Conservation (phyloP, 2,797 vertebrate genomes). For the Ptychadena robeensis region DNA sequence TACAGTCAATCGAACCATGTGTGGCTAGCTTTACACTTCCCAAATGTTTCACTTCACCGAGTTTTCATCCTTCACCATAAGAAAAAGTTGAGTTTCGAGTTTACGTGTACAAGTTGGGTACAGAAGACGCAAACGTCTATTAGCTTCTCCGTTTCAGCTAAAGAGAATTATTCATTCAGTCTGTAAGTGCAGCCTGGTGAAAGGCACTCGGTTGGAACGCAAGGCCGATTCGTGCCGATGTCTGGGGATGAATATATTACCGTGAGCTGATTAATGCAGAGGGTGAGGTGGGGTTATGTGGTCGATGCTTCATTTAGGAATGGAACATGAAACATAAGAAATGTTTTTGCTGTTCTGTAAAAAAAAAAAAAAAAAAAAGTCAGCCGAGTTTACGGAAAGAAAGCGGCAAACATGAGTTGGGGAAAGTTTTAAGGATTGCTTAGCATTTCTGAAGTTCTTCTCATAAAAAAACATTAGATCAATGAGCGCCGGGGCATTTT, state of each 20-base stretch:
- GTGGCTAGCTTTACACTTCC: too few relatives aligned
- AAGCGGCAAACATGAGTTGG: not conserved
- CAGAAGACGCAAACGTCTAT: not conserved
- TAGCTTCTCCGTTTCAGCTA: not conserved
- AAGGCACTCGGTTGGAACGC: not conserved
- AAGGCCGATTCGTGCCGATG: not conserved
- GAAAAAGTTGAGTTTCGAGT: not conserved
- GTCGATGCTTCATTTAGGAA: conserved; percentile 1
- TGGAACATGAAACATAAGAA: not conserved
- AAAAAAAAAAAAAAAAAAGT: too few relatives aligned
- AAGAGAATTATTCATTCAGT: not conserved
- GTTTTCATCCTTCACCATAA: too few relatives aligned
- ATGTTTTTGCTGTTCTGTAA: conserved; percentile 10
- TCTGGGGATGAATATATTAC: not conserved
- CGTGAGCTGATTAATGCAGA: not conserved
- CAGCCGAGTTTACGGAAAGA: not conserved
- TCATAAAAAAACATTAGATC: not conserved
- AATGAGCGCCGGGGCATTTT: not conserved
- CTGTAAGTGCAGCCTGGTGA: not conserved
- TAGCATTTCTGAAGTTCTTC: not conserved
- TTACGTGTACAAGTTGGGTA: not conserved
- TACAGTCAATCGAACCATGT: too few relatives aligned
- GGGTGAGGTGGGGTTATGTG: conserved; percentile 7
- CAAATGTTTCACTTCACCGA: not conserved
- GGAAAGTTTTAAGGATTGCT: not conserved